Base-by-base conservation (phyloP, 1,140 invertebrate genomes). In the Drosophila repleta region DNA sequence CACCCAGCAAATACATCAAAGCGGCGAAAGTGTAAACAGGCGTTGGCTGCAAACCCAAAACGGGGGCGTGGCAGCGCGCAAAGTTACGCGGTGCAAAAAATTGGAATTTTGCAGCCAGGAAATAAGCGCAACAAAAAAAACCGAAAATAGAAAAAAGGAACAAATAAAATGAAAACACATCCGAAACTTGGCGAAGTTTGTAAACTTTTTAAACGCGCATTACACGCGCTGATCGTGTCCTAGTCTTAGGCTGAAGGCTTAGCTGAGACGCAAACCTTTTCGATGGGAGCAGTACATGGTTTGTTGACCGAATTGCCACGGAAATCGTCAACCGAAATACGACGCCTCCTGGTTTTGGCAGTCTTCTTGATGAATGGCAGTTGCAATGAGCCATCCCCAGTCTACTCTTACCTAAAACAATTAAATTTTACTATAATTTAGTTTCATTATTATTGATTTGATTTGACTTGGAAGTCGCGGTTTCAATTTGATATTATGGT, bases 181-280 rank as follows among this genome's bases (percentile, higher is more conserved):
- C 17, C 24, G 61, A 57, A 84, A 85, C 79, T 87, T 87, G 79
- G 79, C 79, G 78, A 79, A 87, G 83, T 88, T 87, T 79, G 79
- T 88, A 88, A 88, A 88, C 83, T 87, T 87, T 87, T 87, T 88
- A 87, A 87, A 87, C 76, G 83, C 83, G 83, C 73, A 88, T 87
- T 87, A 87, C 83, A 88, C 83, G 83, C 76, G 66, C 79, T 83
- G 76, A 83, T 76, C 82, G 74, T 85, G 82, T 80, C 77, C 62
- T 72, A 87, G 66, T 71, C 76, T 64, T 74, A 53, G 57, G 82
- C 76, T 67, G 69, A 52, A 48, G 78, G 73, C 75, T 87, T 85
- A 66, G 75, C 46, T 20, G 48, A 26, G 21, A 43, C n/a, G 18
- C 32, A 43, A 41, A 43, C 52, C 21, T 21, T n/a, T 43, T 13